Evolutionary conservation across 2,888 invertebrate species (phyloP).

Genomic region (Patella depressa): DNA sequence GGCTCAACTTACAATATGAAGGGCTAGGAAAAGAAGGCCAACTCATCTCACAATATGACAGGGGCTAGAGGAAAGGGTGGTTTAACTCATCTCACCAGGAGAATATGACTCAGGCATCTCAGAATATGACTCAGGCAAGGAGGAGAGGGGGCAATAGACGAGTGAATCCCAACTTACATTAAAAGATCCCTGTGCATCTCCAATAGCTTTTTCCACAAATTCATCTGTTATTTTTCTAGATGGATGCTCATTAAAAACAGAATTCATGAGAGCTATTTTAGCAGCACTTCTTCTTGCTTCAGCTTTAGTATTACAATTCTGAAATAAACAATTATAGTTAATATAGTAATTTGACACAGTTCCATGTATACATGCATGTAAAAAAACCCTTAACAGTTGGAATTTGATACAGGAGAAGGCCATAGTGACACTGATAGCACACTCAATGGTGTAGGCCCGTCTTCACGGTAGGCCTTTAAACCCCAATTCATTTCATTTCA

Average conservation of each 20-base stretch:
- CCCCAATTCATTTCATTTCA: too few species aligned
- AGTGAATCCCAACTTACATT: slow-evolving; percentile 74
- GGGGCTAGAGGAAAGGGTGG: not conserved
- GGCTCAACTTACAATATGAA: not conserved
- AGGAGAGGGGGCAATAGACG: not conserved
- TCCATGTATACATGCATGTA: too few species aligned
- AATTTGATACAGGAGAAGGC: too few species aligned
- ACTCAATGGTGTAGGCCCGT: too few species aligned
- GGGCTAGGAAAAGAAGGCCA: not conserved
- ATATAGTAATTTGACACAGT: too few species aligned
- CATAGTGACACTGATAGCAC: too few species aligned
- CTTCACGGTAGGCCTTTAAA: too few species aligned
- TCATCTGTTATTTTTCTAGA: slow-evolving; percentile 92
- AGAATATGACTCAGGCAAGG: not conserved
- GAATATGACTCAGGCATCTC: too few species aligned
- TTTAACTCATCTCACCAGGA: not conserved
- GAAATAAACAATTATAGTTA: slow-evolving; percentile 19
- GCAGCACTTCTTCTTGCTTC: slow-evolving; percentile 94
- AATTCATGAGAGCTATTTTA: slow-evolving; percentile 96
- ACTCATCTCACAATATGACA: too few species aligned
- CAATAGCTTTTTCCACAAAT: slow-evolving; percentile 93
- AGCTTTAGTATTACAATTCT: slow-evolving; percentile 95
- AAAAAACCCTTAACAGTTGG: too few species aligned
- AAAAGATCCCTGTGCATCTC: slow-evolving; percentile 90
- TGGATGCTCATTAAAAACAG: slow-evolving; percentile 96